These are phyloP conservation scores for Smutsia temminckii DNA, from an alignment of 2,797 vertebrate genomes.

Conservation along the genomic window DNA sequence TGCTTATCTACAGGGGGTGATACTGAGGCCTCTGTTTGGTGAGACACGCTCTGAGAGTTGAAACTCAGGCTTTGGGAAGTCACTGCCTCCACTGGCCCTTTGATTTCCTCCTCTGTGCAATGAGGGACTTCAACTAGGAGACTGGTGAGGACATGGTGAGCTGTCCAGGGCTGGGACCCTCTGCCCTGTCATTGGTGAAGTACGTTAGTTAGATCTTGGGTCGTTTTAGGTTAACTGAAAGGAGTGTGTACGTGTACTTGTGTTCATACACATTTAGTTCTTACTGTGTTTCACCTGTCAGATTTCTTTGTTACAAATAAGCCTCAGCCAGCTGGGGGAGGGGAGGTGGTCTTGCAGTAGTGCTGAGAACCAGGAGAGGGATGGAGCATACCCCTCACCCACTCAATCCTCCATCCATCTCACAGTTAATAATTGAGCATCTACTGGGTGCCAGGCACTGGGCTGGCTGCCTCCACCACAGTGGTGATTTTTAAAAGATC, in stretches of 20 bases:
- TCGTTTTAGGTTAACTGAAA: constrained; percentile 20
- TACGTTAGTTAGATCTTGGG: neutral
- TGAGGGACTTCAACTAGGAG: neutral
- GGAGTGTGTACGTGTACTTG: neutral
- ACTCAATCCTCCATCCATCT: neutral
- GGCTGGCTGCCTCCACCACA: neutral
- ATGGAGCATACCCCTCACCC: neutral
- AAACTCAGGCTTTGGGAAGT: neutral
- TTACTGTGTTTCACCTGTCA: neutral
- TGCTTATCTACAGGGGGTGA: neutral
- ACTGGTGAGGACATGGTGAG: neutral
- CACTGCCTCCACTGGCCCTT: neutral
- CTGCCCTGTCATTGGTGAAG: neutral
- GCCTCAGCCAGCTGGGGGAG: neutral
- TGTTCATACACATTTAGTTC: neutral
- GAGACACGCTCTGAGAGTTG: neutral
- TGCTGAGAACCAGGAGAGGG: neutral
- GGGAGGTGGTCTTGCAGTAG: neutral
- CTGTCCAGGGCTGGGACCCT: neutral
- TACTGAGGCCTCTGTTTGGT: neutral
- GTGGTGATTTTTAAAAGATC: neutral
- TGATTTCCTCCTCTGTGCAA: neutral
- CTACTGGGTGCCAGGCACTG: neutral
- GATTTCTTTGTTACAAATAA: neutral
- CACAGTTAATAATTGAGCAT: neutral